Evolutionary conservation across 2,888 invertebrate genomes (phyloP).

Genomic region (Lamproptera curius): DNA sequence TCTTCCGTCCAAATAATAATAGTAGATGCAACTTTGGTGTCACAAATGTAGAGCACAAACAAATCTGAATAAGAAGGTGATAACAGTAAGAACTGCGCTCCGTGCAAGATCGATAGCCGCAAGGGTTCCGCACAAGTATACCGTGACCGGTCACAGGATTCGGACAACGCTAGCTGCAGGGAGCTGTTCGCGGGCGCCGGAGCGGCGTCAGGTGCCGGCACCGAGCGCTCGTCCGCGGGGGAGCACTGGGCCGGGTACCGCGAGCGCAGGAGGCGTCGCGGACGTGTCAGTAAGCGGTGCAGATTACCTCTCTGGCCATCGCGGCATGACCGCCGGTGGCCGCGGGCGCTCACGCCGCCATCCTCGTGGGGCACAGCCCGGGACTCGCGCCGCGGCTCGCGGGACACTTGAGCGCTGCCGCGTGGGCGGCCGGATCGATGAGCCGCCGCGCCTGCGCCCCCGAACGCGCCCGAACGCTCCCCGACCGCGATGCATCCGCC

Average conservation of each 20-base stretch:
- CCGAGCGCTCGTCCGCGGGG: constrained; percentile 40
- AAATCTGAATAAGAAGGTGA: too few species aligned
- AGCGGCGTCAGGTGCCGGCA: constrained; percentile 42
- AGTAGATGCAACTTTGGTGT: too few species aligned
- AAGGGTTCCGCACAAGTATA: constrained; percentile 30
- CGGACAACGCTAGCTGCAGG: constrained; percentile 60
- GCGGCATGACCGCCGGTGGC: constrained; percentile 82
- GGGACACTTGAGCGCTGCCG: constrained; percentile 58
- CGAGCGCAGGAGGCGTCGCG: constrained; percentile 32
- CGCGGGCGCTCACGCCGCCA: constrained; percentile 78
- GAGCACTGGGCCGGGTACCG: constrained; percentile 56
- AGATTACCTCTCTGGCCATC: constrained; percentile 85
- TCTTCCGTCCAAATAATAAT: too few species aligned
- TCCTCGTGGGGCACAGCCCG: constrained; percentile 67
- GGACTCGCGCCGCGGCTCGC: constrained; percentile 68
- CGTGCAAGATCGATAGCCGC: constrained; percentile 25
- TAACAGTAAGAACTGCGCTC: too few species aligned
- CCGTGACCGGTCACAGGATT: constrained; percentile 41
- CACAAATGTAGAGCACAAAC: too few species aligned
- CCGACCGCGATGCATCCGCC: constrained; percentile 44
- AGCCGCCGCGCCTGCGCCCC: constrained; percentile 61
- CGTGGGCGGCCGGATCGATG: constrained; percentile 46
- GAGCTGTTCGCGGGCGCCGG: constrained; percentile 50
- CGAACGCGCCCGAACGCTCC: constrained; percentile 44
- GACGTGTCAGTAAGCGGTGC: constrained; percentile 56